Evolutionary conservation across 2,888 invertebrate species (phyloP).

Genomic region (Adelognathus sp.): DNA sequence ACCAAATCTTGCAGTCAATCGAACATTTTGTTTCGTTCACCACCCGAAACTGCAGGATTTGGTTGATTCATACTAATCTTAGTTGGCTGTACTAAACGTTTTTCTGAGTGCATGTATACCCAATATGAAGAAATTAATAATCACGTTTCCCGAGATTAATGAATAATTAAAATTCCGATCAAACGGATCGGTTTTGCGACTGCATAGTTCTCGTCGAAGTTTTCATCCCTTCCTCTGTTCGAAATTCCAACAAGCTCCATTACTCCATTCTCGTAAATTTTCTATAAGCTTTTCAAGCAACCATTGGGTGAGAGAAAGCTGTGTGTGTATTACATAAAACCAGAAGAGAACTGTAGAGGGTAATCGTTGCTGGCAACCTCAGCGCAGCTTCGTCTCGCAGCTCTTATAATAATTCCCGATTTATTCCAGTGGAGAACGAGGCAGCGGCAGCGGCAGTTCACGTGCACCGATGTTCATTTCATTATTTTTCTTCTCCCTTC

Average conservation of each 20-base stretch:
- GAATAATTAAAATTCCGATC: slow-evolving; percentile 56
- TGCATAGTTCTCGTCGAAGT: slow-evolving; percentile 21
- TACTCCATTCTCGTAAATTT: slow-evolving; percentile 40
- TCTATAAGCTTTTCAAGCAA: slow-evolving; percentile 50
- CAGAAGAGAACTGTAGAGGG: slow-evolving; percentile 37
- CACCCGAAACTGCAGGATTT: too few species aligned
- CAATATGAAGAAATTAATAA: slow-evolving; percentile 30
- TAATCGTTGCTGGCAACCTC: slow-evolving; percentile 36
- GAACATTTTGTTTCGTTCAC: too few species aligned
- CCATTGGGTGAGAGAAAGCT: neutral
- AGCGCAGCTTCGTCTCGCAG: slow-evolving; percentile 34
- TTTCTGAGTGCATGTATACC: neutral
- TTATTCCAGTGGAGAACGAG: slow-evolving; percentile 52
- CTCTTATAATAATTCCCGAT: slow-evolving; percentile 80
- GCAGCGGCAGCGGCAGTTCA: slow-evolving; percentile 37
- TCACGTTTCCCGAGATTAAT: slow-evolving; percentile 44
- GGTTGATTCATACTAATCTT: too few species aligned
- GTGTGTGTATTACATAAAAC: neutral
- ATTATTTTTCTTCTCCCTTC: slow-evolving; percentile 76
- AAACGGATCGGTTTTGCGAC: slow-evolving; percentile 52
- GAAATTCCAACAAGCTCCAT: slow-evolving; percentile 1
- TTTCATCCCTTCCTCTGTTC: slow-evolving; percentile 12
- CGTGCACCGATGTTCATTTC: slow-evolving; percentile 79
- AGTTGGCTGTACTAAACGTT: too few species aligned
- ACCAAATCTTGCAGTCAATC: too few species aligned